phyloP scores from a whole-genome alignment of 1,140 invertebrate genomes.

The Atopsyche davidsoni region DNA sequence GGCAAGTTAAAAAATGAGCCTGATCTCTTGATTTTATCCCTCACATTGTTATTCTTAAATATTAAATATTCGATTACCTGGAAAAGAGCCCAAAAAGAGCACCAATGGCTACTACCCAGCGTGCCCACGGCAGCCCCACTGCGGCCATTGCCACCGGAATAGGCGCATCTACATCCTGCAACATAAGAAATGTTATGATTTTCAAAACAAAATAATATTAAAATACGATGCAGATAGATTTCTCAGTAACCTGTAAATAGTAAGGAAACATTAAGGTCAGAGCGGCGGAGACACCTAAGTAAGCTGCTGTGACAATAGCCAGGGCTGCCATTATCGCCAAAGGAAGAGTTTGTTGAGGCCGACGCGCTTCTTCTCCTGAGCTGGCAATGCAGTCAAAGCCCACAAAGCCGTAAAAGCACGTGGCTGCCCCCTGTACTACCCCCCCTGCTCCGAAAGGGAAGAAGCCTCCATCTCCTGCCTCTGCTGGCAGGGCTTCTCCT shows the following conservation, averaged over 20 bases:
- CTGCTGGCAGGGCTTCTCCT: neutral
- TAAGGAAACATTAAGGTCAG: conserved; percentile 82
- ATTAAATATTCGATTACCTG: conserved; percentile 46
- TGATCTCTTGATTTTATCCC: no score
- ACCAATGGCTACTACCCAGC: conserved; percentile 72
- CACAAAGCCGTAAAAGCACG: conserved; percentile 93
- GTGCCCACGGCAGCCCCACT: conserved; percentile 64
- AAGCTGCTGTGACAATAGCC: conserved; percentile 74
- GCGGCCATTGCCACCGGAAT: conserved; percentile 65
- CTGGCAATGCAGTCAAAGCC: conserved; percentile 91
- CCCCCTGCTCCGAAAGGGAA: conserved; percentile 62
- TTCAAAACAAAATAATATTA: neutral
- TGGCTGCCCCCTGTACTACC: conserved; percentile 73
- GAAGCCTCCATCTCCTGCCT: conserved; percentile 54
- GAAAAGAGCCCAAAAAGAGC: conserved; percentile 67
- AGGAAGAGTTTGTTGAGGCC: conserved; percentile 83
- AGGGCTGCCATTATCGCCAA: conserved; percentile 77
- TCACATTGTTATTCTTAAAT: no score
- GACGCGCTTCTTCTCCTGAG: conserved; percentile 78
- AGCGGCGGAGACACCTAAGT: conserved; percentile 77
- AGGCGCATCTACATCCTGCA: conserved; percentile 59
- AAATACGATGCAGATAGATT: neutral
- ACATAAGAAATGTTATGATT: conserved; percentile 8
- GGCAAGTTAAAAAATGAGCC: no score
- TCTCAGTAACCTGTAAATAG: conserved; percentile 55